Evolutionary conservation across 30 jellyfish, hydroid and myxozoan genomes (phyloP).

Genomic region (Pelagia noctiluca): DNA sequence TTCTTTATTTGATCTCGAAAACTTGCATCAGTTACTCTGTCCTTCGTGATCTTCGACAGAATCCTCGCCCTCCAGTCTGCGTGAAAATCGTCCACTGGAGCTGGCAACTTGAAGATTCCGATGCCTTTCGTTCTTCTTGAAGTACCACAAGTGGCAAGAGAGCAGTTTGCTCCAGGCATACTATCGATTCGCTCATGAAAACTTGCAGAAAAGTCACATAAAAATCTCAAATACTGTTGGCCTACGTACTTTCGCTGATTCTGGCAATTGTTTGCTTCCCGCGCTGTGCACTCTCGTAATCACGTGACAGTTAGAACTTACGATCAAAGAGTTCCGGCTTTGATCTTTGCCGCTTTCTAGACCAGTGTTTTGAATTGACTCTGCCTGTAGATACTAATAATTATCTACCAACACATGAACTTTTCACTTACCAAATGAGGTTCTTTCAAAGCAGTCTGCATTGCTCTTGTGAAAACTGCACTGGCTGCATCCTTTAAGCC

Average conservation of each 20-base stretch:
- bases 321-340: constrained; percentile 36
- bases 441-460: constrained; percentile 89
- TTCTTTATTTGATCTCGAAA: background rate
- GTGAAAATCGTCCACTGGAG: too few species aligned
- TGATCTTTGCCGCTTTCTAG: constrained; percentile 38
- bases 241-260: constrained; percentile 31
- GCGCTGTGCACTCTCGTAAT: constrained; percentile 30
- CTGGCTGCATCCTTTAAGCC: constrained; percentile 93
- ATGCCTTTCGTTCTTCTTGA: too few species aligned
- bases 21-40: background rate
- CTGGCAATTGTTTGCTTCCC: constrained; percentile 6
- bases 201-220: constrained; percentile 7
- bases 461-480: constrained; percentile 95
- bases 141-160: constrained; percentile 40
- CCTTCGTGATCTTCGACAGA: too few species aligned
- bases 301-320: constrained; percentile 14
- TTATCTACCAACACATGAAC: background rate
- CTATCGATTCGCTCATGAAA: constrained; percentile 15
- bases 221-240: background rate
- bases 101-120: too few species aligned
- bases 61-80: too few species aligned
- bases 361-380: constrained; percentile 38
- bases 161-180: constrained; percentile 44
- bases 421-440: constrained; percentile 81
- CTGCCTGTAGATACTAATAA: too few species aligned